A percentile compares a stretch with the other conserved stretches of the same genome.
Conservation (phyloP, 2,113 vertebrate genomes). For the Alosa alosa region DNA sequence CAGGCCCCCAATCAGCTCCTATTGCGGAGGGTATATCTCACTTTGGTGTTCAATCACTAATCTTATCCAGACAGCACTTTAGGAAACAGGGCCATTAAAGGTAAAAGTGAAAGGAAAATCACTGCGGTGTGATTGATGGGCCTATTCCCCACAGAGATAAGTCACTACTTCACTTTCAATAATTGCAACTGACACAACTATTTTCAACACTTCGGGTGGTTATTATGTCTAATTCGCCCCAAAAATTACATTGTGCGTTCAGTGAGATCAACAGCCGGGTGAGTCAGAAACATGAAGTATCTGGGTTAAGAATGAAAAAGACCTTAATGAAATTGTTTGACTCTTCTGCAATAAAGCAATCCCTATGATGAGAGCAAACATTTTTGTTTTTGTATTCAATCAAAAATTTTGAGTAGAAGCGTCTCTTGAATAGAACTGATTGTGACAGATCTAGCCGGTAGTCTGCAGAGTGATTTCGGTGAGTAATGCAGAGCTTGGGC, state of each 20-base stretch:
- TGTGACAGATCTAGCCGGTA: neutral
- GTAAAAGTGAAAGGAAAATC: slow-evolving; percentile 68
- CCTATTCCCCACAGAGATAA: slow-evolving; percentile 66
- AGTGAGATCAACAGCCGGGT: slow-evolving; percentile 55
- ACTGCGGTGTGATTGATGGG: slow-evolving; percentile 68
- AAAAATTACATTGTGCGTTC: slow-evolving; percentile 66
- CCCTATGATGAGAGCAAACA: slow-evolving; percentile 41
- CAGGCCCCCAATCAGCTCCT: slow-evolving; percentile 51
- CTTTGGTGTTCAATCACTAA: slow-evolving; percentile 68
- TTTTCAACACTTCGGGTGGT: slow-evolving; percentile 52
- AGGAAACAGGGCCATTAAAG: slow-evolving; percentile 67
- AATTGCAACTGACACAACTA: slow-evolving; percentile 60
- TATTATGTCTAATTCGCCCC: slow-evolving; percentile 69
- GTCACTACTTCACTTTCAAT: slow-evolving; percentile 67
- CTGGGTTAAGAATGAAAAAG: slow-evolving; percentile 53
- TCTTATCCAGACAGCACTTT: slow-evolving; percentile 63
- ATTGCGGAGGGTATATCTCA: slow-evolving; percentile 54
- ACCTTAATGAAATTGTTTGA: slow-evolving; percentile 49
- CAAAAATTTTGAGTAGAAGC: neutral
- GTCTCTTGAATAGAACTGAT: neutral
- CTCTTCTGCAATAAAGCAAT: slow-evolving; percentile 53
- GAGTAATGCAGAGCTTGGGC: neutral
- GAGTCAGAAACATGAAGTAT: slow-evolving; percentile 62
- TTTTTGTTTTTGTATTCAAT: neutral
- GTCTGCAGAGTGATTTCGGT: neutral